Conservation (phyloP, 2,888 invertebrate species). For the Cephus spinipes region DNA sequence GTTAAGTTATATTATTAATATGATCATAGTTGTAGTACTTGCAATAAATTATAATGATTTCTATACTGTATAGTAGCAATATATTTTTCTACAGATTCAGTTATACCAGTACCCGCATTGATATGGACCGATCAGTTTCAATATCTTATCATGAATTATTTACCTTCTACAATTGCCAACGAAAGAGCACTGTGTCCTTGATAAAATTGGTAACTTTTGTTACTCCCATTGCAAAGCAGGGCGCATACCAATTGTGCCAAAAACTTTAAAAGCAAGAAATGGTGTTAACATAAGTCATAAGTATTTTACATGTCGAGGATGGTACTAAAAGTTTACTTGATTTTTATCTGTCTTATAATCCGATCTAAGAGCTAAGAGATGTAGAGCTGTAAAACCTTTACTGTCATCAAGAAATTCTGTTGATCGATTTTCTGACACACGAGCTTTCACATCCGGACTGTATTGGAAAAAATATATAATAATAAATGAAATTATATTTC, state of each 20-base stretch:
- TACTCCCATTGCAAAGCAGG: conserved; percentile 27
- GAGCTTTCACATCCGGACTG: no score
- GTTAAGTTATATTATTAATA: no score
- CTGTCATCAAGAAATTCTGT: conserved; percentile 32
- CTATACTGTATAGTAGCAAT: no score
- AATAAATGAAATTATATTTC: no score
- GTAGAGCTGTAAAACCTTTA: conserved; percentile 59
- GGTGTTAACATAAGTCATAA: not conserved
- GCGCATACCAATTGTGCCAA: conserved; percentile 42
- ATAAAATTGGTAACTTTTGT: conserved; percentile 47
- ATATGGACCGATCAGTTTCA: not conserved
- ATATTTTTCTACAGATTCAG: no score
- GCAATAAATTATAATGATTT: no score
- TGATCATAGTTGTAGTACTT: no score
- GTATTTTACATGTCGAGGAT: not conserved
- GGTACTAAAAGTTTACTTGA: conserved; percentile 2
- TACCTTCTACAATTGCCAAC: conserved; percentile 58
- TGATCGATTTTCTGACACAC: conserved; percentile 30
- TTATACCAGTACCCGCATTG: no score
- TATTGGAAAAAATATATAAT: no score
- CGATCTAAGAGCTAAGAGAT: conserved; percentile 57
- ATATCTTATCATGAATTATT: conserved; percentile 19
- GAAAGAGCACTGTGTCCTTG: conserved; percentile 59
- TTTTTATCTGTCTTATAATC: conserved; percentile 49
- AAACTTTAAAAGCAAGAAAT: conserved; percentile 18